A percentile compares a stretch with the other conserved stretches of the same genome.
phyloP scores from a whole-genome alignment of 2,113 vertebrate species.

The Lepus europaeus region DNA sequence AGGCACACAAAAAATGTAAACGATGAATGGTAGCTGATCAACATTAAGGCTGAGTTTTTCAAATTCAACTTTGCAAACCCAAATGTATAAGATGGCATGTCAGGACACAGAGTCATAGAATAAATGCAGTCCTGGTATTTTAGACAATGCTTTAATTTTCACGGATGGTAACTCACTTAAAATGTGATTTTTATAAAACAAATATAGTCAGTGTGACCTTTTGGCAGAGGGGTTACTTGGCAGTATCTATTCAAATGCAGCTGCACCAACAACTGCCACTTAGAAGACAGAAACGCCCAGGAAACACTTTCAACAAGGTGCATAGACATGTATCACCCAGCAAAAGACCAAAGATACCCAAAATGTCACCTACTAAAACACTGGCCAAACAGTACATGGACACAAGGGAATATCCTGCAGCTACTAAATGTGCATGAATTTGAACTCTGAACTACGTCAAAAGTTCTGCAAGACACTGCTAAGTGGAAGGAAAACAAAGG shows the following conservation, averaged over 20 bases:
- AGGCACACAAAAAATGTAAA: neutral
- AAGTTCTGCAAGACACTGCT: neutral
- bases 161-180: neutral
- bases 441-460: neutral
- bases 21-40: neutral
- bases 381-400: neutral
- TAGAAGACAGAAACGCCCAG: slow-evolving; percentile 24
- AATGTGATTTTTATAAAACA: slow-evolving; percentile 9
- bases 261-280: neutral
- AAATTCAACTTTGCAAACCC: neutral
- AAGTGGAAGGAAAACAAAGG: neutral
- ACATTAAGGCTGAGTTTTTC: neutral
- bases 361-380: neutral
- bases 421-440: neutral
- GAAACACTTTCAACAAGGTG: neutral
- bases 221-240: neutral
- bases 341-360: neutral
- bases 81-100: neutral
- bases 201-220: neutral
- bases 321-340: neutral
- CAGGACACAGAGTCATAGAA: neutral
- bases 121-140: neutral
- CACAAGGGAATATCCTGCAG: neutral
- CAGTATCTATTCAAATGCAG: slow-evolving; percentile 24
- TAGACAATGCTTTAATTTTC: slow-evolving; percentile 40